These are phyloP conservation scores for Drosophila lacicola DNA, from an alignment of 2,888 invertebrate genomes.

Conservation along the genomic window DNA sequence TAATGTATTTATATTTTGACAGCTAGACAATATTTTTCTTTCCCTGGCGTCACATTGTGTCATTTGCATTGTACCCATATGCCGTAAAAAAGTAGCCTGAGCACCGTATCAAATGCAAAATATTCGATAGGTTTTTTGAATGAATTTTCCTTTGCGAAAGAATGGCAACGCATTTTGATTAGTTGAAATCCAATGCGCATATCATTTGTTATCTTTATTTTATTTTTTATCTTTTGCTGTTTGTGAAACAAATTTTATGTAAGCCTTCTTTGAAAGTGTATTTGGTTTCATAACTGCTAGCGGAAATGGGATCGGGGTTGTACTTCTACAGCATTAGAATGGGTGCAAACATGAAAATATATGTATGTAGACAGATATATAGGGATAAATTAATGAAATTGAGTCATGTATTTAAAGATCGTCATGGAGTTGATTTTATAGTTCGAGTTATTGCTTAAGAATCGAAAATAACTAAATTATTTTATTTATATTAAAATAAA, in stretches of 20 bases:
- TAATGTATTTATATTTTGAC: background rate
- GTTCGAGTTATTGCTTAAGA: too few relatives aligned
- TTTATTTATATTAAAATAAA: too few relatives aligned
- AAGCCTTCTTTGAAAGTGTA: constrained; percentile 44
- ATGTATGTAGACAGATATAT: background rate
- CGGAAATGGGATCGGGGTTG: constrained; percentile 73
- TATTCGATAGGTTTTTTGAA: constrained; percentile 42
- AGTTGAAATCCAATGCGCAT: constrained; percentile 57
- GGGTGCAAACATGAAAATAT: background rate
- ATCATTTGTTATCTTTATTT: constrained; percentile 45
- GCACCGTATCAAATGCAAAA: constrained; percentile 34
- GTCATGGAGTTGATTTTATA: too few relatives aligned
- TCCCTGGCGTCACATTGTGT: background rate
- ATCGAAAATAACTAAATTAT: too few relatives aligned
- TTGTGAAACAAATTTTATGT: constrained; percentile 63
- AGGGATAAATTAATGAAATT: background rate
- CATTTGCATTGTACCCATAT: constrained; percentile 20
- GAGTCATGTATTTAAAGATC: too few relatives aligned
- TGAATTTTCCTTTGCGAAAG: constrained; percentile 58
- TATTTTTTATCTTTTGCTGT: background rate
- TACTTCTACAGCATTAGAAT: background rate
- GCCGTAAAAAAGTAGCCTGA: constrained; percentile 10
- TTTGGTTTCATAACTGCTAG: constrained; percentile 69
- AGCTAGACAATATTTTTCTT: constrained; percentile 23
- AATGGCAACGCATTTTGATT: constrained; percentile 52